Evolutionary conservation across 2,797 vertebrate species (phyloP), one percentile per base, ranked within the genome.

Genomic region (Meriones psammophilus): DNA sequence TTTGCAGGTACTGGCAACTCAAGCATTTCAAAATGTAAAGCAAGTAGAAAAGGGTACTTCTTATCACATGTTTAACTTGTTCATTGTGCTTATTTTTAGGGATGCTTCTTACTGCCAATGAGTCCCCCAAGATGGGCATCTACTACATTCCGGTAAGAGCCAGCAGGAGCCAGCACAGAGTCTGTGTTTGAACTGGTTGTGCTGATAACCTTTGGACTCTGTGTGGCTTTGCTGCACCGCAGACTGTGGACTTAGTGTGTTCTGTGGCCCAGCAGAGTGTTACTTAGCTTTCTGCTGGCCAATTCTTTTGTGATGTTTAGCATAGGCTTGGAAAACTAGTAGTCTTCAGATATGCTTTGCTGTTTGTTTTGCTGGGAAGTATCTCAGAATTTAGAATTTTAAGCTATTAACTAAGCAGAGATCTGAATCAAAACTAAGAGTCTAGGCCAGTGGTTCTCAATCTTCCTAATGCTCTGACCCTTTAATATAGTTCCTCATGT

Each of bases 91-190:
- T 98, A 58, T 98, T 97, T 98, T 83, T 97, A 99, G 99, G 99
- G 97, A 99, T 99, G 99, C 98, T 99, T 17, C 99, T 99, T 96
- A 99, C 99, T n/a, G 99, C 99, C 97, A 99, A 99, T 33, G 99
- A 99, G 98, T 99, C 99, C 71, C 99, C 99, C 86, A 99, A 99
- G 99, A 99, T 99, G 99, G 99, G 99, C 98, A 99, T 99, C 33
- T 99, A 99, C 98, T 99, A 99, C 96, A 99, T 99, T 94, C 99
- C 99, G 60, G 99, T 99, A 98, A 99, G 99, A 99, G 28, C 46
- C 94, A 36, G 36, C 36, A 92, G 69, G 76, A 39, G 14, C n/a
- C 18, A 54, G 85, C 71, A 58, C 17, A 83, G 74, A n/a, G 0
- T 89, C 24, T 89, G 68, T 56, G 97, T 95, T 94, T 95, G 94